phyloP scores from a whole-genome alignment of 2,113 vertebrate species.

The Gopherus evgoodei region DNA sequence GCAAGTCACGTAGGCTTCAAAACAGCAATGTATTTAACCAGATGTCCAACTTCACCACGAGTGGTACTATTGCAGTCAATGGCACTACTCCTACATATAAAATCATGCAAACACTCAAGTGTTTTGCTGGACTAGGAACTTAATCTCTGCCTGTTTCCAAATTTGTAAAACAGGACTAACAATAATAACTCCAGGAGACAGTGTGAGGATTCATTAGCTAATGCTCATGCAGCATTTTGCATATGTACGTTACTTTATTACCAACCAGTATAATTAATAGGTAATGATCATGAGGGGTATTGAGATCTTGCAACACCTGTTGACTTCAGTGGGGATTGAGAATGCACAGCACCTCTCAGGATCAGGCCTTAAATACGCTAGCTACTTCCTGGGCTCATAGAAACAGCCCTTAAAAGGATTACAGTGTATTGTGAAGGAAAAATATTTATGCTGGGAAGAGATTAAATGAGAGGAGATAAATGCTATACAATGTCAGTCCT shows the following conservation, averaged over 20 bases:
- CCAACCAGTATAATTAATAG: not conserved
- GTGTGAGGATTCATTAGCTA: not conserved
- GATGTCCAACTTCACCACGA: not conserved
- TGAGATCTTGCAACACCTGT: not conserved
- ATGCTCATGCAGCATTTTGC: not conserved
- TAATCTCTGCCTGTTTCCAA: not conserved
- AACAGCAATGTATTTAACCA: not conserved
- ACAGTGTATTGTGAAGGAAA: not conserved
- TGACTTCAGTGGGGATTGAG: not conserved
- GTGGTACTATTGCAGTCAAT: not conserved
- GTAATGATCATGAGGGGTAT: not conserved
- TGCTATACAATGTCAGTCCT: not conserved
- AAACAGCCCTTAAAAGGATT: not conserved
- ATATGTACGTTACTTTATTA: not conserved
- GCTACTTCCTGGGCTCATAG: not conserved
- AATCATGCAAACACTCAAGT: not conserved
- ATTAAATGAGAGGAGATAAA: not conserved
- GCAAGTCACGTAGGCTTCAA: not conserved
- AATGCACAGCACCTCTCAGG: not conserved
- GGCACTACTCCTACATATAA: rapidly evolving
- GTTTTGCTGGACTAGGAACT: not conserved
- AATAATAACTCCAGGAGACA: not conserved
- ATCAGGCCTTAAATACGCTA: not conserved
- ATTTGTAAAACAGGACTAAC: not conserved
- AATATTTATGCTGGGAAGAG: not conserved